Conservation (phyloP, 2,888 invertebrate species). For the Macrophya alboannulata region DNA sequence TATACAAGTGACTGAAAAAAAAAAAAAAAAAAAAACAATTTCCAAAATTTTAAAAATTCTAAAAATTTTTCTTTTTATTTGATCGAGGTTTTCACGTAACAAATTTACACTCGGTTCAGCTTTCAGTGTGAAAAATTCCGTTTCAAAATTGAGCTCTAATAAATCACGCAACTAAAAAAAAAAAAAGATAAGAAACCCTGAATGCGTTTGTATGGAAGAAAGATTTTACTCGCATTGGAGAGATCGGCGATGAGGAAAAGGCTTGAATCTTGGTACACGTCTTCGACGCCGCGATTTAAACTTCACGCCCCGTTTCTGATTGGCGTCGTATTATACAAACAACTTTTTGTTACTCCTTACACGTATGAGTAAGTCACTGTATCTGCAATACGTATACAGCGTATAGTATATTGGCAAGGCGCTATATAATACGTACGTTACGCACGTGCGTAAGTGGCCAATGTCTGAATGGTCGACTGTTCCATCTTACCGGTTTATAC, state of each 20-base stretch:
- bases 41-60: no score
- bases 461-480: conserved; percentile 43
- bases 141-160: not conserved
- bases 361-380: not conserved
- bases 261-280: not conserved
- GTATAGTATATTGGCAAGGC: not conserved
- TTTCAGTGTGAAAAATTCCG: not conserved
- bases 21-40: not conserved
- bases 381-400: not conserved
- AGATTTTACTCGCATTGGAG: not conserved
- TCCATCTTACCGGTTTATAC: conserved; percentile 8
- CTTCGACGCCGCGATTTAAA: conserved; percentile 24
- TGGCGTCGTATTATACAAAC: conserved; percentile 22
- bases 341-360: conserved; percentile 26
- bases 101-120: no score
- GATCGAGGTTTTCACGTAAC: no score
- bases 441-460: conserved; percentile 9
- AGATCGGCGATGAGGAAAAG: not conserved
- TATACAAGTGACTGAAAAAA: not conserved
- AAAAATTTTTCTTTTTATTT: no score
- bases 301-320: conserved; percentile 39
- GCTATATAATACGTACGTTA: not conserved
- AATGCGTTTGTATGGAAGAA: not conserved
- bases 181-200: not conserved
- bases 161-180: not conserved